These are phyloP conservation scores for Heliopora coerulea DNA, from an alignment of 92 coral and sea anemone genomes.

Conservation along the genomic window DNA sequence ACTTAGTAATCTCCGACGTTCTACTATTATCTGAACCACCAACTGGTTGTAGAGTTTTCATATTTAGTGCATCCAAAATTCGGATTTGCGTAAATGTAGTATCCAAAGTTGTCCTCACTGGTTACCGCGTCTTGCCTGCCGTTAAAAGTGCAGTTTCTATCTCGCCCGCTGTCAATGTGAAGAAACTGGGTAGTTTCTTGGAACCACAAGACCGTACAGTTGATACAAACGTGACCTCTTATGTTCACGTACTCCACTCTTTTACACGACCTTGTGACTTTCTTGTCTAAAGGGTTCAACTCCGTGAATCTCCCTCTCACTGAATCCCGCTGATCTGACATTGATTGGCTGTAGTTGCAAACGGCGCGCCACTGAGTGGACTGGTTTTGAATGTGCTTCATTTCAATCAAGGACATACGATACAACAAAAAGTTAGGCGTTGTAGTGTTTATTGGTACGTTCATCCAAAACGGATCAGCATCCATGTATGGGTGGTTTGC, in stretches of 20 bases:
- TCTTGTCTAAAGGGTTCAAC: slow-evolving; percentile 37
- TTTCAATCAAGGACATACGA: slow-evolving; percentile 44
- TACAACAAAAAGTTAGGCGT: slow-evolving; percentile 52
- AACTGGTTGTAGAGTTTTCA: slow-evolving; percentile 16
- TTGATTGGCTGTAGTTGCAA: slow-evolving; percentile 50
- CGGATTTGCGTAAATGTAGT: not conserved
- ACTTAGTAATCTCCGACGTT: too few relatives aligned
- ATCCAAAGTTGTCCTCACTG: slow-evolving; percentile 40
- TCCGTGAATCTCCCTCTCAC: slow-evolving; percentile 42
- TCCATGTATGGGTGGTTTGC: slow-evolving; percentile 25
- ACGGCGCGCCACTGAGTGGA: slow-evolving; percentile 66
- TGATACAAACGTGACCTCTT: slow-evolving; percentile 49
- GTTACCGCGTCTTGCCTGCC: not conserved
- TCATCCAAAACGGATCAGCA: slow-evolving; percentile 5
- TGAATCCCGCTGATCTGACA: slow-evolving; percentile 49
- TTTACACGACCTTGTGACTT: slow-evolving; percentile 36
- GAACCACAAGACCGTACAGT: slow-evolving; percentile 56
- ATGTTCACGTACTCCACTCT: slow-evolving; percentile 50
- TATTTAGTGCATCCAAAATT: slow-evolving; percentile 15
- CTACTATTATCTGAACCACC: slow-evolving; percentile 29
- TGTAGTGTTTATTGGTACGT: slow-evolving; percentile 39
- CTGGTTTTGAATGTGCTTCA: slow-evolving; percentile 34
- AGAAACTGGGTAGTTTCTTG: slow-evolving; percentile 30
- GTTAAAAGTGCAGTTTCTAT: not conserved
- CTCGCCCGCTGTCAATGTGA: not conserved